phyloP scores from a whole-genome alignment of 2,888 invertebrate species.

The Lydus trimaculatus region DNA sequence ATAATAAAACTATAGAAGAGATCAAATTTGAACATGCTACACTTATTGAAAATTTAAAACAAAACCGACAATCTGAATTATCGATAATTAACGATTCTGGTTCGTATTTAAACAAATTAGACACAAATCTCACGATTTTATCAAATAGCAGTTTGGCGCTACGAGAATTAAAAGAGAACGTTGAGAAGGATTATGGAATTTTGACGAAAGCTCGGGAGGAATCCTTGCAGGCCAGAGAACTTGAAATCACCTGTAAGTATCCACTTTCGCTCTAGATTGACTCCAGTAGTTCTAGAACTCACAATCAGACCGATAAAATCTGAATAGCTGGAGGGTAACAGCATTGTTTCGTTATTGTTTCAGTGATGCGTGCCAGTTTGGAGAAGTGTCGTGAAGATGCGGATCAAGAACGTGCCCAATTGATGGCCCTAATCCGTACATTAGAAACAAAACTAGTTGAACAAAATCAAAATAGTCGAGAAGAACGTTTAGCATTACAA shows the following conservation, averaged over 20 bases:
- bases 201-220: constrained; percentile 62
- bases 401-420: constrained; percentile 65
- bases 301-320: too few species aligned
- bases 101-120: constrained; percentile 63
- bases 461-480: constrained; percentile 63
- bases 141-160: constrained; percentile 62
- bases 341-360: not conserved
- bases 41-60: constrained; percentile 67
- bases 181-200: constrained; percentile 60
- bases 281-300: too few species aligned
- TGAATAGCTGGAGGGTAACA: too few species aligned
- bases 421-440: constrained; percentile 63
- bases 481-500: constrained; percentile 62
- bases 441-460: constrained; percentile 67
- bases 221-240: constrained; percentile 64
- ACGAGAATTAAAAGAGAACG: constrained; percentile 61
- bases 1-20: constrained; percentile 62
- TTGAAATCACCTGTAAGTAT: constrained; percentile 63
- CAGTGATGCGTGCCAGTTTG: constrained; percentile 66
- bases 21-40: constrained; percentile 63
- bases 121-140: constrained; percentile 61
- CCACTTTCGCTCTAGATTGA: not conserved
- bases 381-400: constrained; percentile 66
- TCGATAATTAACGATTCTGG: constrained; percentile 63
- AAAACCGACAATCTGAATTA: constrained; percentile 65